phyloP scores from a whole-genome alignment of 2,888 invertebrate species.

The Metopia argyrocephala region DNA sequence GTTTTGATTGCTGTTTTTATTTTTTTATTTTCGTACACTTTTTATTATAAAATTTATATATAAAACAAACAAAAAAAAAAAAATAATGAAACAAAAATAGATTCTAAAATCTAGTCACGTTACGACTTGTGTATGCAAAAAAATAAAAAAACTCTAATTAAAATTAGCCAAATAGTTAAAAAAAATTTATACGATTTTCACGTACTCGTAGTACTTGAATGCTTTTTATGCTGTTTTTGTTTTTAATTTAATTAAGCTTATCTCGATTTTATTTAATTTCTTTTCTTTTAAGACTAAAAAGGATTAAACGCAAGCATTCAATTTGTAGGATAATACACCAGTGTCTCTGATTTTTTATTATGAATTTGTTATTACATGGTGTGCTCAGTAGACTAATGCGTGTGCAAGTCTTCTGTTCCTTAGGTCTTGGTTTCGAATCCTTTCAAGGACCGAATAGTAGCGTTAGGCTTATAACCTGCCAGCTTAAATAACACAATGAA shows the following conservation, averaged over 20 bases:
- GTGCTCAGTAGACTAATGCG: too few relatives aligned
- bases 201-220: not conserved
- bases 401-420: too few relatives aligned
- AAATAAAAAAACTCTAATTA: slow-evolving; percentile 44
- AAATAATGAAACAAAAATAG: slow-evolving; percentile 39
- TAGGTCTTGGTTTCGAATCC: too few relatives aligned
- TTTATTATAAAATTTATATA: slow-evolving; percentile 18
- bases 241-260: slow-evolving; percentile 56
- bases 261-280: slow-evolving; percentile 48
- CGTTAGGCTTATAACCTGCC: too few relatives aligned
- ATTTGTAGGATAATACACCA: too few relatives aligned
- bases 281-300: not conserved
- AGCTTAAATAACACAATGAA: too few relatives aligned
- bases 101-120: slow-evolving; percentile 65
- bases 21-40: slow-evolving; percentile 27
- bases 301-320: not conserved
- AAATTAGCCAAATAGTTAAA: slow-evolving; percentile 50
- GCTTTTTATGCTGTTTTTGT: not conserved
- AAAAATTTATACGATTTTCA: slow-evolving; percentile 10
- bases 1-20: slow-evolving; percentile 32
- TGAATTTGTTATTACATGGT: too few relatives aligned
- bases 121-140: slow-evolving; percentile 36
- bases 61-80: slow-evolving; percentile 36
- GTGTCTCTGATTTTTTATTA: too few relatives aligned
- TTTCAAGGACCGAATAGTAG: too few relatives aligned